Evolutionary conservation across 2,113 vertebrate genomes (phyloP).

Genomic region (Sorex araneus): DNA sequence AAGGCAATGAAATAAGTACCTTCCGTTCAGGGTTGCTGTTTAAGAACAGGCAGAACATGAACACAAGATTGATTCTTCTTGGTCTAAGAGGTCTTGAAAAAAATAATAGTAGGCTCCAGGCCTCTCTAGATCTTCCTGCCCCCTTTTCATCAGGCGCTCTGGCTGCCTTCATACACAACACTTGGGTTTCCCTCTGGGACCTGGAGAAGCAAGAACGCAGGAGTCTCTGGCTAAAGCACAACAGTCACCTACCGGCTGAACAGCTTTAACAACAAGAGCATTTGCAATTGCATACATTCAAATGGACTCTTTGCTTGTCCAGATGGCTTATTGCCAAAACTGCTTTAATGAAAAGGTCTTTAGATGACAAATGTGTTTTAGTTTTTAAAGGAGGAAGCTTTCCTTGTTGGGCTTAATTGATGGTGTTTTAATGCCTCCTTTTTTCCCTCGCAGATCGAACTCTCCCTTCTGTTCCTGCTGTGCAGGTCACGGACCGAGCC

Average conservation of each 20-base stretch:
- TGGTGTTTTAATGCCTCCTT: neutral
- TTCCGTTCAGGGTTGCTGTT: neutral
- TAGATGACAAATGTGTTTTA: slow-evolving; percentile 7
- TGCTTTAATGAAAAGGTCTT: neutral
- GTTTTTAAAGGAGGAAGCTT: neutral
- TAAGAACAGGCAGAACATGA: neutral
- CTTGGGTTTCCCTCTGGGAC: neutral
- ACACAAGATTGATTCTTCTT: neutral
- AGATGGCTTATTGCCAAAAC: neutral
- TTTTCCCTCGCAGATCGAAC: neutral
- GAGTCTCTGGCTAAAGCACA: neutral
- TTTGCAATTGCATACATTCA: neutral
- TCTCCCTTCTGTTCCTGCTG: neutral
- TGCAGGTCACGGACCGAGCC: neutral
- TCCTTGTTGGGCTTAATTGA: slow-evolving; percentile 10
- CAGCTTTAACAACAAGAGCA: too few species aligned
- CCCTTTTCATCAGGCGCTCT: neutral
- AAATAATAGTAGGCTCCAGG: neutral
- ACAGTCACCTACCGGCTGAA: neutral
- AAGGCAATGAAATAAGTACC: neutral
- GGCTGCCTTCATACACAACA: neutral
- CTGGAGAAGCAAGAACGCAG: neutral
- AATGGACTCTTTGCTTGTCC: neutral
- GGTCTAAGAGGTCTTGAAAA: neutral
- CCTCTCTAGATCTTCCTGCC: neutral